Evolutionary conservation across 2,113 vertebrate genomes (phyloP), one percentile per base, ranked within the genome.

Genomic region (Lepidothrix coronata): DNA sequence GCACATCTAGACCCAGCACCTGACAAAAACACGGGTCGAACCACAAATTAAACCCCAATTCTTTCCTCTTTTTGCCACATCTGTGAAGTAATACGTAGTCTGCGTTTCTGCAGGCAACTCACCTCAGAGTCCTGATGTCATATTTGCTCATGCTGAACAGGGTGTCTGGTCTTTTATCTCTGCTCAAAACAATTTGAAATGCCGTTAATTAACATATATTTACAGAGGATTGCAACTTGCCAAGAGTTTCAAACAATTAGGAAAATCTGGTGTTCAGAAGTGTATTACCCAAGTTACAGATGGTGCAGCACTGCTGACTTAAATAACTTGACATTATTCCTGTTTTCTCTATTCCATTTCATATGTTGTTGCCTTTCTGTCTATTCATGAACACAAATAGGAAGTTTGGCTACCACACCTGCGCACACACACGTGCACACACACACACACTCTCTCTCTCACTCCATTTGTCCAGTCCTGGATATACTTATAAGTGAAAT

Each of bases 341-440:
- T 33, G 5, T 51, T 54, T 59, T 30, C 33, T 59, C 46, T 85
- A 5, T 27, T 71, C 1, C 1, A 28, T 44, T 71, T 65, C 5
- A 2, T 25, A 28, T 2, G 9, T 6, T 7, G 8, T 5, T 65
- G 48, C 24, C 41, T 49, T 44, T 39, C 68, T 73, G 41, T 14
- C 23, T 9, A 31, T 27, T 73, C 37, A 41, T 11, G 28, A 75
- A 43, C n/a, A 28, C n/a, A 82, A 3, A 28, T 0, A 62, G 31
- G 49, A 83, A 37, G 7, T 17, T 55, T 61, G 71, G 59, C 48
- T 76, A 63, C 52, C 59, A 55, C 37, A 12, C 0, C 2, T 14
- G 23, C 2, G 3, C 22, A 11, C 39, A 43, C 8, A 35, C 9
- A 3, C 1, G 14, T 11, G 4, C 3, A 3, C 5, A 3, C 25